Percentiles rank a stretch among this genome's conserved stretches.
phyloP scores from a whole-genome alignment of 2,113 vertebrate genomes.

The Oryzias melastigma region DNA sequence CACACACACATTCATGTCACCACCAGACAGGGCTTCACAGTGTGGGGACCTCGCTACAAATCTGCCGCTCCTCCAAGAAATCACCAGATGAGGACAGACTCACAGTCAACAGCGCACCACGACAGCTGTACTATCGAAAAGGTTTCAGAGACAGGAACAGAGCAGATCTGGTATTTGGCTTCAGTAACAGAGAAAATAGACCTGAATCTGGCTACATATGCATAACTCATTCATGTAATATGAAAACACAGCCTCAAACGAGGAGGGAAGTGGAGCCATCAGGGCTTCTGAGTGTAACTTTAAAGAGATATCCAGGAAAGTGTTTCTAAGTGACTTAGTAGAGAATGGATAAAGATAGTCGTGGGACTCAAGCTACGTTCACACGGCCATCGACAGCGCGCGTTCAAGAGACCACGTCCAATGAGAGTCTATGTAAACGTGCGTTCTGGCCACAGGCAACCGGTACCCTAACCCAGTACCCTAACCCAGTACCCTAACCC shows the following conservation, averaged over 20 bases:
- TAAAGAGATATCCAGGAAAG: no score
- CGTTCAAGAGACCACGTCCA: no score
- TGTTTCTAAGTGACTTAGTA: no score
- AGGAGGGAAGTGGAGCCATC: slow-evolving; percentile 1
- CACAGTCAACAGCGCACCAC: slow-evolving; percentile 35
- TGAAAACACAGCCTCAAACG: slow-evolving; percentile 30
- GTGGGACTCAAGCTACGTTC: no score
- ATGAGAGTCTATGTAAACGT: no score
- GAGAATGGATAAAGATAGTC: no score
- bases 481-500: no score
- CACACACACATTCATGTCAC: slow-evolving; percentile 5
- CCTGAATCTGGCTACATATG: slow-evolving; percentile 70
- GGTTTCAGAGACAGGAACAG: slow-evolving; percentile 44
- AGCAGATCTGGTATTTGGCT: slow-evolving; percentile 68
- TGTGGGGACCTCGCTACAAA: slow-evolving; percentile 56
- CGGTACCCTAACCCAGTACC: no score
- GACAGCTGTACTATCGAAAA: slow-evolving; percentile 32
- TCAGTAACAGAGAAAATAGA: slow-evolving; percentile 68
- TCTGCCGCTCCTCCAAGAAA: slow-evolving; percentile 17
- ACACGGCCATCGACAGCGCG: no score
- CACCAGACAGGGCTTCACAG: slow-evolving; percentile 56
- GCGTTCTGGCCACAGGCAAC: no score
- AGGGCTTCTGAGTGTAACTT: background rate
- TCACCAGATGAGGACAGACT: slow-evolving; percentile 36
- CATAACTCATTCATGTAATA: slow-evolving; percentile 51